Evolutionary conservation across 2,797 vertebrate species (phyloP).

Genomic region (Oreortyx pictus): DNA sequence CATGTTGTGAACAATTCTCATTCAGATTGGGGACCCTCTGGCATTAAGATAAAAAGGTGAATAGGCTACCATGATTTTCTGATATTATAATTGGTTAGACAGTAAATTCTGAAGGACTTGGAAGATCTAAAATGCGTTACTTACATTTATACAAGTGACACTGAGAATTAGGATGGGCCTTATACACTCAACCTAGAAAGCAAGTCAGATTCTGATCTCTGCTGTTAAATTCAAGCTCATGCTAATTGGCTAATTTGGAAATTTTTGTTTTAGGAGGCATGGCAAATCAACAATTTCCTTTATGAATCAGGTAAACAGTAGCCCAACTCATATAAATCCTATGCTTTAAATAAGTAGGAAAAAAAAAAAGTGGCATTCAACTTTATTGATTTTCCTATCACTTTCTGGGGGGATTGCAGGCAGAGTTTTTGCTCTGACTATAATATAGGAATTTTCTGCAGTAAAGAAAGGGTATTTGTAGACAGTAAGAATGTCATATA

Average conservation of each 20-base stretch:
- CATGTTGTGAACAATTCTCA: not conserved
- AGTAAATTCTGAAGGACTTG: not conserved
- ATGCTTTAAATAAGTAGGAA: not conserved
- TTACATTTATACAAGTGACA: not conserved
- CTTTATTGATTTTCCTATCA: not conserved
- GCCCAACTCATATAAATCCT: conserved; percentile 3
- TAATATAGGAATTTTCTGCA: not conserved
- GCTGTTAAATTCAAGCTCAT: not conserved
- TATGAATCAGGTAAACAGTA: not conserved
- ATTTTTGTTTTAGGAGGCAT: not conserved
- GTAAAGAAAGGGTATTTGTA: not conserved
- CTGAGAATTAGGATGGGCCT: not conserved
- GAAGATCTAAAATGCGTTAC: not conserved
- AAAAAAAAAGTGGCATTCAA: not conserved
- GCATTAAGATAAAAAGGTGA: not conserved
- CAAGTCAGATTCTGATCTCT: not conserved
- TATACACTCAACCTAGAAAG: not conserved
- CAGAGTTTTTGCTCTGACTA: not conserved
- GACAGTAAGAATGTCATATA: conserved; percentile 28
- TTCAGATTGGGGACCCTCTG: not conserved
- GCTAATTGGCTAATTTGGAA: not conserved
- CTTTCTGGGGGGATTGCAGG: not conserved
- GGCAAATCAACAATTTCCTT: not conserved
- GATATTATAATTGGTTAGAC: not conserved
- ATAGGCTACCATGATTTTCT: not conserved